Base-by-base conservation (phyloP, 2,888 invertebrate genomes). In the Eristalinus aeneus region DNA sequence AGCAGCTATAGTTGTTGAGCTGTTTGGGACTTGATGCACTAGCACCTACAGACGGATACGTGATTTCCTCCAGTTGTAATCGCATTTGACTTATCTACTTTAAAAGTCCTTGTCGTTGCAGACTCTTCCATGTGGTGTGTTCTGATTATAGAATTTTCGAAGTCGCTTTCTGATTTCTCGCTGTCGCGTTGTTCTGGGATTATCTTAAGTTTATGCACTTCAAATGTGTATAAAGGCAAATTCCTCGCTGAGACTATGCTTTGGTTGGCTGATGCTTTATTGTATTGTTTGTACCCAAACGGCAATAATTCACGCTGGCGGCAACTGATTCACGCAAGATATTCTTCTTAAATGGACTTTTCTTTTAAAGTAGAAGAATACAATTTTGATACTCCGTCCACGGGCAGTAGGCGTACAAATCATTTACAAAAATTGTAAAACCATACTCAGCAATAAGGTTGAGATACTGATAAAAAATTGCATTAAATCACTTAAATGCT, bases 71-170 rank as follows among this genome's bases (percentile, higher is more conserved):
- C 53, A 76, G 60, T 68, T 76, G 56, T 56, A 20, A 46, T 12
- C 75, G 65, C 67, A 75, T 11, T 32, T 68, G 61, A 67, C 34
- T 11, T n/a, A 68, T 54, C 68, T 76, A 61, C 53, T 61, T 20
- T 23, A 63, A 16, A 32, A 63, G 63, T 63, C 63, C 36, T 23
- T 22, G 23, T 12, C 22, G 64, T 46, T 39, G 46, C 64, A 20
- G 46, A 22, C 46, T 65, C 39, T 32, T 36, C 36, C 36, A 36
- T 11, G 36, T 36, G 27, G 12, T 20, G 36, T 39, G 58, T 58
- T 27, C 58, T 39, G 65, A 58, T 22, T 12, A 74, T 65, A 0
- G 58, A 58, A 1, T 34, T n/a, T 1, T n/a, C n/a, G n/a, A n/a
- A n/a, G n/a, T n/a, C n/a, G n/a, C n/a, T n/a, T n/a, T n/a, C n/a